Conservation (phyloP, 2,797 vertebrate genomes). For the Petrocephalus sullivani region DNA sequence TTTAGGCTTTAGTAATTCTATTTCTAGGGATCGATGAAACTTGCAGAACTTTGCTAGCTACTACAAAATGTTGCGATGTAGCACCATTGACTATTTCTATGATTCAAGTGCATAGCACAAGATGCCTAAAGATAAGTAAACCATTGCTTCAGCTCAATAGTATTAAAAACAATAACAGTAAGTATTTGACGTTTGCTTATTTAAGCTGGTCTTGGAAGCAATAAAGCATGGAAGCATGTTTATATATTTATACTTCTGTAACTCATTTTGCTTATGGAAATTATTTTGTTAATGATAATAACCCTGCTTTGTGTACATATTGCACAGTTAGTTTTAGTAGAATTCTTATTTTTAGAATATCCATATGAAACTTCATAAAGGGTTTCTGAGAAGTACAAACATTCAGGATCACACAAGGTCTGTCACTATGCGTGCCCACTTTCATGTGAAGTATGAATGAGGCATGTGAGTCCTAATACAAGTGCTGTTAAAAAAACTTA, state of each 20-base stretch:
- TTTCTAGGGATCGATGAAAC: not conserved
- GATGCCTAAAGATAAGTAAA: not conserved
- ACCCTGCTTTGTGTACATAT: not conserved
- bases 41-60: not conserved
- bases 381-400: not conserved
- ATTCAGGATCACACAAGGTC: not conserved
- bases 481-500: not conserved
- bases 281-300: not conserved
- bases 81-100: not conserved
- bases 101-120: not conserved
- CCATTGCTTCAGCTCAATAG: not conserved
- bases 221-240: not conserved
- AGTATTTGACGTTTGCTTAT: not conserved
- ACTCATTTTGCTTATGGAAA: not conserved
- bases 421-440: not conserved
- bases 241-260: not conserved
- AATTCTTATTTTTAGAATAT: not conserved
- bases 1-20: not conserved
- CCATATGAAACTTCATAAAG: not conserved
- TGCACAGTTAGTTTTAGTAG: not conserved
- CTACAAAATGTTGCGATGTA: not conserved
- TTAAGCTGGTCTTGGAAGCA: not conserved
- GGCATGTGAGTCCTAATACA: not conserved
- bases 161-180: not conserved
- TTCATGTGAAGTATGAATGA: not conserved